Evolutionary conservation across 2,797 vertebrate genomes (phyloP), one percentile per base, ranked within the genome.

Genomic region (Neomorphus geoffroyi): DNA sequence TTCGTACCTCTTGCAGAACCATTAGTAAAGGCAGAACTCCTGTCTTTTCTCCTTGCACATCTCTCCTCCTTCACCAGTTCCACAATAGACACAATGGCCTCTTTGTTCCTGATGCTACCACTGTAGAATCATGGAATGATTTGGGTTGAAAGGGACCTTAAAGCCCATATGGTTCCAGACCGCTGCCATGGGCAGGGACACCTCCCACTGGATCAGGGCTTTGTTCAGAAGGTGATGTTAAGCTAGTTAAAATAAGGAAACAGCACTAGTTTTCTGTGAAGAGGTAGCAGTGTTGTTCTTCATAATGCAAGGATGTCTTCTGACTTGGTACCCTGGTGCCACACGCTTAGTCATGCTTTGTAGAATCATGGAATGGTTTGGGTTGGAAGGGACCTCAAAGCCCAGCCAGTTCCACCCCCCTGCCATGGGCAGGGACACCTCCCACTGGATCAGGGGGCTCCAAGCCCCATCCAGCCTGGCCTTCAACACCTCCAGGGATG

Each of bases 21-120:
- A 2, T 87, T 79, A 58, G 30, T 79, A 54, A 72, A 74, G 43
- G 28, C 30, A 72, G 27, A 62, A 35, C 32, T 58, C 77, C 50
- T 37, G 1, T 12, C 30, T 61, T 16, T 66, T 32, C 48, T 21
- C 33, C 28, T 30, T 27, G 51, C 18, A 27, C 11, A 6, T 64
- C 56, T 64, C 56, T 50, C 15, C 27, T 35, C 54, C 54, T 28
- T 67, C 56, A 18, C 41, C 3, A 2, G 4, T 57, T 85, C 27
- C 6, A 0, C 28, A 18, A 0, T 6, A 19, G 41, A 43, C 2
- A 2, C 21, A 11, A 1, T 2, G 30, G 10, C 37, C 30, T 3
- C 0, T 41, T 79, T 41, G 17, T 22, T 73, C 9, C 0, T 13
- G 71, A 15, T 45, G 16, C 39, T 46, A 1, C 62, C 51, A 10